Conservation (phyloP, 1,140 invertebrate species). For the Listronotus oregonensis region DNA sequence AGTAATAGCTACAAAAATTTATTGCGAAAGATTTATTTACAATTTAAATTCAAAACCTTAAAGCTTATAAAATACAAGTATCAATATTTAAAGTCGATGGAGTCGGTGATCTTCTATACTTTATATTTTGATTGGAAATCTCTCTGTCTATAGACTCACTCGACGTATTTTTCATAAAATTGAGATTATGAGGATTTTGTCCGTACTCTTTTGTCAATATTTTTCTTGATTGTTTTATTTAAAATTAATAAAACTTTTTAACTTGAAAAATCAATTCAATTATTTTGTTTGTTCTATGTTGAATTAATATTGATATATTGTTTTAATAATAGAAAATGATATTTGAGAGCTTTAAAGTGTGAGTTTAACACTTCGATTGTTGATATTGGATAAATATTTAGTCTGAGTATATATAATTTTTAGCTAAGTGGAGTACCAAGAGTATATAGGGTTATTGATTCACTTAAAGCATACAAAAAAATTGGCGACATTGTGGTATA, state of each 20-base stretch:
- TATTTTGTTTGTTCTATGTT: slow-evolving; percentile 4
- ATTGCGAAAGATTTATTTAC: neutral
- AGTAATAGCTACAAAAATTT: too few species aligned
- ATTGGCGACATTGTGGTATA: too few species aligned
- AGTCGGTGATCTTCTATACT: slow-evolving; percentile 3
- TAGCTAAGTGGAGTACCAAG: too few species aligned
- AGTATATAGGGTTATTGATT: too few species aligned
- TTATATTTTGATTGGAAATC: slow-evolving; percentile 33
- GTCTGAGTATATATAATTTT: too few species aligned
- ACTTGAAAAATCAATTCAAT: slow-evolving; percentile 6
- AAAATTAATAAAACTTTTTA: slow-evolving; percentile 4
- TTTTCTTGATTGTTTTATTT: slow-evolving; percentile 27
- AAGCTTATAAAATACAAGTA: slow-evolving; percentile 9
- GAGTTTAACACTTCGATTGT: slow-evolving; percentile 7
- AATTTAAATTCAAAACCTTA: neutral
- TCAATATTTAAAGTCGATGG: slow-evolving; percentile 32
- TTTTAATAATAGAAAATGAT: slow-evolving; percentile 4
- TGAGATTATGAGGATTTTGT: slow-evolving; percentile 51
- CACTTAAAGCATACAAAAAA: too few species aligned
- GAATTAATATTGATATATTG: slow-evolving; percentile 14
- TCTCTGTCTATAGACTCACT: slow-evolving; percentile 35
- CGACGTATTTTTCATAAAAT: slow-evolving; percentile 52
- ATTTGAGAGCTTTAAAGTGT: slow-evolving; percentile 6
- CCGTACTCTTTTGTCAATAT: slow-evolving; percentile 49
- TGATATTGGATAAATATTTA: slow-evolving; percentile 12